These are phyloP conservation scores for Kryphioiulus occultus DNA, from an alignment of 2,888 invertebrate species.

Conservation along the genomic window DNA sequence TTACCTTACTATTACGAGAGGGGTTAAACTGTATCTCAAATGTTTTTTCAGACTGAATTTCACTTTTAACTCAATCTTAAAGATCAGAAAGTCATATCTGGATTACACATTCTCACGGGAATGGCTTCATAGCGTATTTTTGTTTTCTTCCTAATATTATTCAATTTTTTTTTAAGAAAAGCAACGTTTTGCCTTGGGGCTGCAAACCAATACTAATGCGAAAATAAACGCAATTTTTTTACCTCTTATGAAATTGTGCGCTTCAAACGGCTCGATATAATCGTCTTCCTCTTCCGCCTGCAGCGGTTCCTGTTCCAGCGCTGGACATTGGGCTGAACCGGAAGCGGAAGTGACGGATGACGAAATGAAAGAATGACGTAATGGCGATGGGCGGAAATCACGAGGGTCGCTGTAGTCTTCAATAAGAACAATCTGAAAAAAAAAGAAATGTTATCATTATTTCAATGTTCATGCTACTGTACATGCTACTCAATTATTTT, in stretches of 20 bases:
- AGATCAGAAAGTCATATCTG: too few relatives aligned
- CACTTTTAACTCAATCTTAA: too few relatives aligned
- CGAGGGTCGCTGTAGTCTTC: slow-evolving; percentile 38
- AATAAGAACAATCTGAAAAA: slow-evolving; percentile 12
- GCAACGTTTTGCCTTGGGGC: too few relatives aligned
- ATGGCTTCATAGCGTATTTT: too few relatives aligned
- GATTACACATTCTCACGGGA: too few relatives aligned
- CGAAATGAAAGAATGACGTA: neutral
- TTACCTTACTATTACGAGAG: too few relatives aligned
- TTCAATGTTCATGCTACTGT: too few relatives aligned
- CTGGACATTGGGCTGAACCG: neutral
- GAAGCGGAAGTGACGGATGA: neutral
- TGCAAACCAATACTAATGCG: slow-evolving; percentile 12
- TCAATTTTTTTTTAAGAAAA: too few relatives aligned
- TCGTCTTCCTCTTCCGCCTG: slow-evolving; percentile 34
- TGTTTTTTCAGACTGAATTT: too few relatives aligned
- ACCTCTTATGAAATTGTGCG: neutral
- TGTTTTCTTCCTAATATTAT: too few relatives aligned
- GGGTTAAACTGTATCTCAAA: too few relatives aligned
- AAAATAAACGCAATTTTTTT: neutral
- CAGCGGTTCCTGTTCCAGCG: neutral
- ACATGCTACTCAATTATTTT: too few relatives aligned
- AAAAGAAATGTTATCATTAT: neutral
- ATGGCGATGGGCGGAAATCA: neutral
- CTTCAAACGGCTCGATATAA: slow-evolving; percentile 30